These are phyloP conservation scores for Aricia artaxerxes DNA, from an alignment of 2,888 invertebrate genomes.

Conservation along the genomic window DNA sequence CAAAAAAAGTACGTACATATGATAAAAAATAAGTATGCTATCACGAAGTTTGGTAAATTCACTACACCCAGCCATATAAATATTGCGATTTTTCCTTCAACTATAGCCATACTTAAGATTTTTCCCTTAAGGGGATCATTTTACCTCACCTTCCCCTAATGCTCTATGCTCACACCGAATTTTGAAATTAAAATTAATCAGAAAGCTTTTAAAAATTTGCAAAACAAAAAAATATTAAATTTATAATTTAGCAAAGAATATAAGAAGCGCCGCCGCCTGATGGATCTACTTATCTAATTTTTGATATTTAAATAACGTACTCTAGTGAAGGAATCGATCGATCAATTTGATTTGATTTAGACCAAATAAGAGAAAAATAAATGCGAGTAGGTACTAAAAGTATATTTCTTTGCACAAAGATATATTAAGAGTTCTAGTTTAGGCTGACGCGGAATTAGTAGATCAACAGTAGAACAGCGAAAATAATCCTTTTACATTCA, in stretches of 20 bases:
- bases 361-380: neutral
- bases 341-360: neutral
- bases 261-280: neutral
- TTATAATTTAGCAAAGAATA: neutral
- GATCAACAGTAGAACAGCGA: slow-evolving; percentile 5
- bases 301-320: neutral
- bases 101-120: too few relatives aligned
- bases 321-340: neutral
- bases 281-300: neutral
- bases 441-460: neutral
- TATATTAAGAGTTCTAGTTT: neutral
- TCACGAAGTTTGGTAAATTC: too few relatives aligned
- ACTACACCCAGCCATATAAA: too few relatives aligned
- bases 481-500: neutral
- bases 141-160: neutral
- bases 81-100: too few relatives aligned
- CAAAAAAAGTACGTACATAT: too few relatives aligned
- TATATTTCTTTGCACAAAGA: neutral
- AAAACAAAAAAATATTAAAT: neutral
- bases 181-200: neutral
- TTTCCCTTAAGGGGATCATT: too few relatives aligned
- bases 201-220: neutral
- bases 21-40: too few relatives aligned
- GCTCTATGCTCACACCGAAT: neutral
- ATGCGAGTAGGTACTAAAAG: neutral